A percentile compares a stretch with the other conserved stretches of the same genome.
These are phyloP conservation scores for Mormyrus proboscirostris DNA, from an alignment of 2,797 vertebrate species.

Conservation along the genomic window DNA sequence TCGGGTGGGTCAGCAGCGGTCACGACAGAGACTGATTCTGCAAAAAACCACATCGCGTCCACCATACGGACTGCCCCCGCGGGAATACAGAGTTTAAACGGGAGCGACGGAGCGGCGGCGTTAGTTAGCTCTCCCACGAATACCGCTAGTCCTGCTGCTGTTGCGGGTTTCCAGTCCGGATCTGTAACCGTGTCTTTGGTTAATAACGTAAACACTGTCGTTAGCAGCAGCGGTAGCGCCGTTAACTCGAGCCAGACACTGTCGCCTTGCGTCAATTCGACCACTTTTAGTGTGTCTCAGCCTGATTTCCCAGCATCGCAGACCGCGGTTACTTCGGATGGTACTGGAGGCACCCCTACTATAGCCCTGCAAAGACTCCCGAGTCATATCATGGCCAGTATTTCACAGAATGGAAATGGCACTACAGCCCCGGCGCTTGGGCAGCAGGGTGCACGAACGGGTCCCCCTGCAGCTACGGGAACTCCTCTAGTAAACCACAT, in stretches of 20 bases:
- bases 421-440: slow-evolving; percentile 58
- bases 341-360: slow-evolving; percentile 56
- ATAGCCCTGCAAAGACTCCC: slow-evolving; percentile 67
- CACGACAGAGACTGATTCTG: slow-evolving; percentile 42
- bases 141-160: slow-evolving; percentile 32
- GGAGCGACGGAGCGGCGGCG: slow-evolving; percentile 49
- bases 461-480: slow-evolving; percentile 39
- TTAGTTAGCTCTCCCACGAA: slow-evolving; percentile 49
- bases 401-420: slow-evolving; percentile 68
- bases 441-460: slow-evolving; percentile 49
- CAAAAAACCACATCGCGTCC: slow-evolving; percentile 55
- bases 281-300: slow-evolving; percentile 56
- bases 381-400: slow-evolving; percentile 64
- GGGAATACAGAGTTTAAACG: slow-evolving; percentile 64
- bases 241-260: slow-evolving; percentile 41
- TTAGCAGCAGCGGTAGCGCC: slow-evolving; percentile 24
- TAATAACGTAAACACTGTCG: slow-evolving; percentile 18
- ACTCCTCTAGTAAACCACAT: slow-evolving; percentile 50
- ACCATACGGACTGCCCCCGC: slow-evolving; percentile 52
- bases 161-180: slow-evolving; percentile 3
- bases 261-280: slow-evolving; percentile 50
- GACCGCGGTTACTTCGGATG: slow-evolving; percentile 55
- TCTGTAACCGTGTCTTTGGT: slow-evolving; percentile 30
- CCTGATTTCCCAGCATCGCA: slow-evolving; percentile 51
- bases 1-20: slow-evolving; percentile 39